Evolutionary conservation across 2,888 invertebrate species (phyloP).

Genomic region (Caradrina clavipalpis): DNA sequence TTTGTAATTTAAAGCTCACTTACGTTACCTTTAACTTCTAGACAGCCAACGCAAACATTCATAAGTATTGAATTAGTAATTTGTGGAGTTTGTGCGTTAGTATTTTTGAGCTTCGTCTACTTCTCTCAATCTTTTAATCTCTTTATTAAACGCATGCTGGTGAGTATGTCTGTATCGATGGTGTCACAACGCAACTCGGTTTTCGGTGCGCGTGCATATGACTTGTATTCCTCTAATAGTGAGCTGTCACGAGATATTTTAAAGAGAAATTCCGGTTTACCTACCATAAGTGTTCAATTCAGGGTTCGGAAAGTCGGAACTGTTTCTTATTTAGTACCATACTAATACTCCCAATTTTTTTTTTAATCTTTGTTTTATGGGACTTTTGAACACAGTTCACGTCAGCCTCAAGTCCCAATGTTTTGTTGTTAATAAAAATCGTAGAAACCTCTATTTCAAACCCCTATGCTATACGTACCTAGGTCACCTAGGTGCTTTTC

Average conservation of each 20-base stretch:
- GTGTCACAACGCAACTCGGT: conserved; percentile 17
- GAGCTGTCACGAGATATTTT: conserved; percentile 24
- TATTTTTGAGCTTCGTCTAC: neutral
- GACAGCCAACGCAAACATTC: conserved; percentile 32
- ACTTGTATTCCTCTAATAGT: conserved; percentile 14
- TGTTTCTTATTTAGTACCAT: neutral
- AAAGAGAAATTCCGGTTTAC: conserved; percentile 27
- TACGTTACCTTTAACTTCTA: conserved; percentile 56
- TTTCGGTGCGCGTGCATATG: conserved; percentile 9
- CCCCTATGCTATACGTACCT: neutral
- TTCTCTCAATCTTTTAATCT: too few species aligned
- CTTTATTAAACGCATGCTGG: neutral
- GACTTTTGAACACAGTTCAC: too few species aligned
- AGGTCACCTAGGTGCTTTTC: neutral
- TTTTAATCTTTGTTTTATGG: too few species aligned
- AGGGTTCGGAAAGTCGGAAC: neutral
- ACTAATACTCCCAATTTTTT: too few species aligned
- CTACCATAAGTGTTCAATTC: neutral
- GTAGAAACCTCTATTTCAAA: neutral
- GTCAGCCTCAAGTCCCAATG: neutral
- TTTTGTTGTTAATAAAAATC: neutral
- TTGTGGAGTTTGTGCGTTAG: conserved; percentile 21
- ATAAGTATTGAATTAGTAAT: conserved; percentile 34
- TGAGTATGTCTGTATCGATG: conserved; percentile 3
- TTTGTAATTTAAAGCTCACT: conserved; percentile 76